phyloP scores from a whole-genome alignment of 2,888 invertebrate genomes.

The Agrochola litura region DNA sequence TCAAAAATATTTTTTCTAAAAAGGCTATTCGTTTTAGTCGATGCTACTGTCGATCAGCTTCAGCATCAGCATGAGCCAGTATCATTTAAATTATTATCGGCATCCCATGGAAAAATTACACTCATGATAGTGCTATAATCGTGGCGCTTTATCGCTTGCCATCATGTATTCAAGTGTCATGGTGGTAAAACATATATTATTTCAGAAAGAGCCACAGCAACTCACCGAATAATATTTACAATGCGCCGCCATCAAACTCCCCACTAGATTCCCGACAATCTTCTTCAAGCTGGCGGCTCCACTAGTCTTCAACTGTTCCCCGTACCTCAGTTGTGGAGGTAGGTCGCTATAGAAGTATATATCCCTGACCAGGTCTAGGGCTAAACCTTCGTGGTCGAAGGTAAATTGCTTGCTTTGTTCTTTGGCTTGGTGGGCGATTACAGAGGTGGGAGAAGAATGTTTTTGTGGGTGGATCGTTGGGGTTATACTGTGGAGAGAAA shows the following conservation, averaged over 20 bases:
- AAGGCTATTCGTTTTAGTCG: no score
- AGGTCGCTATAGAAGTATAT: constrained; percentile 85
- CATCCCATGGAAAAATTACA: no score
- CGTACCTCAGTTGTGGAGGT: constrained; percentile 76
- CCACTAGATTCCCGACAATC: constrained; percentile 77
- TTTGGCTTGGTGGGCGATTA: constrained; percentile 77
- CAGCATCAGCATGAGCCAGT: no score
- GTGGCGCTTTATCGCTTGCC: no score
- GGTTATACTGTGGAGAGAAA: constrained; percentile 74
- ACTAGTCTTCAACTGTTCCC: constrained; percentile 50
- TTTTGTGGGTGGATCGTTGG: constrained; percentile 78
- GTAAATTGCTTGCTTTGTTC: constrained; percentile 75
- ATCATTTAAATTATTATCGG: no score
- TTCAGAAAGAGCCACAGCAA: no score
- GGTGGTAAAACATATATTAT: no score
- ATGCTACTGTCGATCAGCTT: no score
- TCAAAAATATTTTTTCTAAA: no score
- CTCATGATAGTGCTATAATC: no score
- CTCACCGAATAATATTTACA: constrained; percentile 93
- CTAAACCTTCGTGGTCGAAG: constrained; percentile 73
- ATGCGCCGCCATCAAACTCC: constrained; percentile 90
- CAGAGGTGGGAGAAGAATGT: constrained; percentile 75
- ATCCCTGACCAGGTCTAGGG: constrained; percentile 79
- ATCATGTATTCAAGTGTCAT: no score
- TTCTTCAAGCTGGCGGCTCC: constrained; percentile 69